phyloP scores from a whole-genome alignment of 2,113 vertebrate species.

The Pagrus major region DNA sequence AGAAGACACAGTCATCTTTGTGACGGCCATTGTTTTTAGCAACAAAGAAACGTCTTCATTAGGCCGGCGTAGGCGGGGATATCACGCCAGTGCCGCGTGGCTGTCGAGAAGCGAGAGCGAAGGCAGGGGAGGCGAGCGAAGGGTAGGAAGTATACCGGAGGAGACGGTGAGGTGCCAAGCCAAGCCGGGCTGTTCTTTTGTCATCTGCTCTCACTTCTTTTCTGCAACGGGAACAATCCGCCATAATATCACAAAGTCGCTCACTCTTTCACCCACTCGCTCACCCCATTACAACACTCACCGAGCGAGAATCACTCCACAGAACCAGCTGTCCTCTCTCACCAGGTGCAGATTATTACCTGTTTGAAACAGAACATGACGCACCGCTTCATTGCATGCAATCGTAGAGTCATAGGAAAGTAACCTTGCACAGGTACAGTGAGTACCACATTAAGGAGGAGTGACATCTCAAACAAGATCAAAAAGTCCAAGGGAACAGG shows the following conservation, averaged over 20 bases:
- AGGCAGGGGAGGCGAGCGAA: constrained; percentile 37
- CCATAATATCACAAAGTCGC: constrained; percentile 52
- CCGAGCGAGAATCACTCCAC: constrained; percentile 4
- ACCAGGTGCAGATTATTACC: constrained; percentile 24
- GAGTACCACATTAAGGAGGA: not conserved
- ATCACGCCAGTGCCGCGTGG: constrained; percentile 64
- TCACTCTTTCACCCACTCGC: constrained; percentile 65
- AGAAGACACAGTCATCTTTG: constrained; percentile 69
- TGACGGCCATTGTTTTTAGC: constrained; percentile 82
- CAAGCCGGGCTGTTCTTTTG: constrained; percentile 81
- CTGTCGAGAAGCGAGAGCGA: constrained; percentile 63
- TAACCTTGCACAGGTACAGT: not conserved
- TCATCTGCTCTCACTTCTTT: constrained; percentile 71
- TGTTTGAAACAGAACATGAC: constrained; percentile 14
- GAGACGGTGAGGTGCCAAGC: constrained; percentile 76
- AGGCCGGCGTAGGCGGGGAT: constrained; percentile 75
- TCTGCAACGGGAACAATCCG: constrained; percentile 61
- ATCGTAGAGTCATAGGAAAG: constrained; percentile 9
- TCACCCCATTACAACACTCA: constrained; percentile 34
- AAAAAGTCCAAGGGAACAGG: not conserved
- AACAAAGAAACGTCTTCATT: constrained; percentile 85
- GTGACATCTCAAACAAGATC: not conserved
- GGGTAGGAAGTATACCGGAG: constrained; percentile 47
- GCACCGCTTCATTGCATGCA: constrained; percentile 48
- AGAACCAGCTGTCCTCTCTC: constrained; percentile 21